phyloP scores from a whole-genome alignment of 1,140 invertebrate species.

The Choristoneura fumiferana region DNA sequence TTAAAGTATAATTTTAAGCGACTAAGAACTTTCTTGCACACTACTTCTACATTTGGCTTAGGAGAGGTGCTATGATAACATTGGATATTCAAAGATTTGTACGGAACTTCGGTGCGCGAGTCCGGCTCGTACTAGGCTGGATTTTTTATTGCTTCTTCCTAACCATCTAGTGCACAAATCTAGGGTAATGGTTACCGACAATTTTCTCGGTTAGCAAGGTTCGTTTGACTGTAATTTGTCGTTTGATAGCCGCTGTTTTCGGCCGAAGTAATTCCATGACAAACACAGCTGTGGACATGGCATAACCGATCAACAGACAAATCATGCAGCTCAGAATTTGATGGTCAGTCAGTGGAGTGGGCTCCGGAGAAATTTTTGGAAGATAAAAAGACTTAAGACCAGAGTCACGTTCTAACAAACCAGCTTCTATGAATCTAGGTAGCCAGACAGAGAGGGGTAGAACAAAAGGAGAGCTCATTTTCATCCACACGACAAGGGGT shows the following conservation, averaged over 20 bases:
- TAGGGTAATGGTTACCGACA: neutral
- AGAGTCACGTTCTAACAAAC: constrained; percentile 43
- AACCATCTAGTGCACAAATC: neutral
- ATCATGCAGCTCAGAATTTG: constrained; percentile 47
- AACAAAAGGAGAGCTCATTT: constrained; percentile 46
- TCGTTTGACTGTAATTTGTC: neutral
- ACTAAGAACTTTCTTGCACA: too few species aligned
- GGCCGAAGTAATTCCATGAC: constrained; percentile 34
- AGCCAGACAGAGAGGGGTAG: constrained; percentile 40
- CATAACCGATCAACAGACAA: constrained; percentile 41
- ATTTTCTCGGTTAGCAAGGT: neutral
- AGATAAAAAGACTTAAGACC: neutral
- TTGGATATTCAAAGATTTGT: too few species aligned
- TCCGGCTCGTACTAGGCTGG: too few species aligned
- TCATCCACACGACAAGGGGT: constrained; percentile 58
- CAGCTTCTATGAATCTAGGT: constrained; percentile 48
- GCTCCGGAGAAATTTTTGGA: constrained; percentile 24
- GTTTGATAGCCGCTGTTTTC: neutral
- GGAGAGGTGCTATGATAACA: too few species aligned
- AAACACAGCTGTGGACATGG: constrained; percentile 39
- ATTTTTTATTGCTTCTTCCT: too few species aligned
- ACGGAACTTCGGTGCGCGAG: too few species aligned
- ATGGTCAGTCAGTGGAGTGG: constrained; percentile 39
- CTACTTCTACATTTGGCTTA: too few species aligned
- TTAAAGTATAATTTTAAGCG: too few species aligned